phyloP scores from a whole-genome alignment of 2,113 vertebrate species.

The Butorides virescens region DNA sequence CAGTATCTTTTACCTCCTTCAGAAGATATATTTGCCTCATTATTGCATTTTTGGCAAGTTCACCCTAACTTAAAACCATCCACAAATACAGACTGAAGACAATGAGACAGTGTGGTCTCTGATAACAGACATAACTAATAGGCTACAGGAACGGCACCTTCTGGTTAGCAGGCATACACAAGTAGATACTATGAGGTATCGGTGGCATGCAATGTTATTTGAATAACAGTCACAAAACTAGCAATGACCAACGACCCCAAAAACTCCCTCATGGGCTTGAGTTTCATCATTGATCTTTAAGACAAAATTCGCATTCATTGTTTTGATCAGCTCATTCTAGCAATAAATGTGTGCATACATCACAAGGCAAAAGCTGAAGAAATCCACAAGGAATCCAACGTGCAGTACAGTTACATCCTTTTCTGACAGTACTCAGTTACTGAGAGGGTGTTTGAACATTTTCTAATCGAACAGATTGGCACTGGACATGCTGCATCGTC shows the following conservation, averaged over 20 bases:
- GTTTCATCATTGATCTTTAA: neutral
- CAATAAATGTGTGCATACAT: neutral
- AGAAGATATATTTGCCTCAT: neutral
- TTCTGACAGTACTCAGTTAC: neutral
- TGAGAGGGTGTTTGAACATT: neutral
- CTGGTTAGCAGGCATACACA: neutral
- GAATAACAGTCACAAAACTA: neutral
- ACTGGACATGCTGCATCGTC: neutral
- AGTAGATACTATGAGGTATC: neutral
- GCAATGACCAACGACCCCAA: neutral
- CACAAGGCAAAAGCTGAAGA: neutral
- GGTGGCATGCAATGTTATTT: neutral
- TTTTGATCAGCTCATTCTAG: neutral
- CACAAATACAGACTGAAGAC: neutral
- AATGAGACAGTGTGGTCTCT: neutral
- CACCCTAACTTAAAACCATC: neutral
- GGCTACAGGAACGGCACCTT: neutral
- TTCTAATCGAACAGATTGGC: neutral
- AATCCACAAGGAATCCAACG: neutral
- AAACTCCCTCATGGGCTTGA: neutral
- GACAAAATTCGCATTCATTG: neutral
- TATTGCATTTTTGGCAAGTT: neutral
- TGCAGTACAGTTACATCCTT: neutral
- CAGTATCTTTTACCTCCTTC: neutral
- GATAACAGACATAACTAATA: neutral